Percentiles rank a stretch among this genome's conserved stretches.
phyloP scores from a whole-genome alignment of 2,113 vertebrate species.

The Sus scrofa region T2T-Sscrofa CM000813.6:105974001-105974500 shows the following conservation, averaged over 20 bases:
- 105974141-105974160: slow-evolving; percentile 13
- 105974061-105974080: too few species aligned
- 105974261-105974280: not conserved
- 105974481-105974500: not conserved
- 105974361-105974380: not conserved
- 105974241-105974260: not conserved
- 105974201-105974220: not conserved
- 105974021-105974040: too few species aligned
- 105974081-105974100: too few species aligned
- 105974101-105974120: not conserved
- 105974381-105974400: not conserved
- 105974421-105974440: not conserved
- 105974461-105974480: not conserved
- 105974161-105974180: not conserved
- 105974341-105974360: not conserved
- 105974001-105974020: too few species aligned
- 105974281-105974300: not conserved
- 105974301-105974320: not conserved
- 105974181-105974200: not conserved
- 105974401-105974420: not conserved
- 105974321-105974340: not conserved
- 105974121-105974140: not conserved
- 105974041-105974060: too few species aligned
- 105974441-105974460: not conserved
- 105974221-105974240: not conserved